A percentile compares a stretch with the other conserved stretches of the same genome.
Conservation (phyloP, 2,888 invertebrate genomes). For the Perdita meconis region DNA sequence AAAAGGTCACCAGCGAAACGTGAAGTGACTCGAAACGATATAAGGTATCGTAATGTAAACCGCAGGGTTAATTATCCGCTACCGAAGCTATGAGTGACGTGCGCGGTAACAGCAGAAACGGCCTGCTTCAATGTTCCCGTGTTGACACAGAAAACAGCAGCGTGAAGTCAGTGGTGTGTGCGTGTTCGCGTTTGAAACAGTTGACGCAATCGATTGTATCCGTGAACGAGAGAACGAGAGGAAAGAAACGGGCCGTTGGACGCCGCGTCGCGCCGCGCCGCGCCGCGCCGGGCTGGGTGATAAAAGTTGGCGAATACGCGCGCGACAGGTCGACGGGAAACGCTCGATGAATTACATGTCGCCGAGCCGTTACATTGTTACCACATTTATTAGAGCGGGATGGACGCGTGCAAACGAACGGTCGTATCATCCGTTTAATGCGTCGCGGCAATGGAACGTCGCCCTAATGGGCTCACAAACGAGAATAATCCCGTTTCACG, state of each 20-base stretch:
- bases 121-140: conserved; percentile 35
- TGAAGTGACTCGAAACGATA: conserved; percentile 8
- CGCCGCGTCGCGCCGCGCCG: no score
- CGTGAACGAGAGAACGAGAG: conserved; percentile 49
- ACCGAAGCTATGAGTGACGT: conserved; percentile 28
- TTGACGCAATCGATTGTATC: conserved; percentile 60
- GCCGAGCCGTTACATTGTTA: conserved; percentile 35
- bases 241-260: conserved; percentile 30
- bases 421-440: conserved; percentile 65
- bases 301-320: conserved; percentile 30
- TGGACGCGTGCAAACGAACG: conserved; percentile 20
- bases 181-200: conserved; percentile 57
- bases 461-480: conserved; percentile 67
- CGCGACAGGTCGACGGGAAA: conserved; percentile 6
- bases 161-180: conserved; percentile 44
- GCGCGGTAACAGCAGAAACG: conserved; percentile 16
- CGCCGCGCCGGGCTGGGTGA: conserved; percentile 19
- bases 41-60: conserved; percentile 35
- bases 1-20: background rate
- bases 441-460: conserved; percentile 49
- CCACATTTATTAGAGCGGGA: conserved; percentile 33
- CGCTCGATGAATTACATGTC: conserved; percentile 6
- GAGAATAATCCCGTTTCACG: conserved; percentile 75
- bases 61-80: conserved; percentile 44
- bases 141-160: conserved; percentile 59